These are phyloP conservation scores for Sander vitreus DNA, from an alignment of 2,113 vertebrate genomes.

Conservation along the genomic window DNA sequence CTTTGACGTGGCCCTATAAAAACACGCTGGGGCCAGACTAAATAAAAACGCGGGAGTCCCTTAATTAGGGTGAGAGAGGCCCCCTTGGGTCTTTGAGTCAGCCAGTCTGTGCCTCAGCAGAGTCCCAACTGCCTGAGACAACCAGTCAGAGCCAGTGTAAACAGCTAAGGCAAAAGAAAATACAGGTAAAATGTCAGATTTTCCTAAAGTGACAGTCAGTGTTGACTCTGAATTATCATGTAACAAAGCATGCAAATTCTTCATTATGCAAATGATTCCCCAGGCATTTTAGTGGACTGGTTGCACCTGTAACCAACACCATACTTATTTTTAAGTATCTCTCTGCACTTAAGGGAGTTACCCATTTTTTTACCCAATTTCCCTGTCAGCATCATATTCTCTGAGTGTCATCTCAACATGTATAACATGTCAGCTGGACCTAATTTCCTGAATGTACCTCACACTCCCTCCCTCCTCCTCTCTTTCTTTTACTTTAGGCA, in stretches of 20 bases:
- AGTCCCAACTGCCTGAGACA: conserved; percentile 9
- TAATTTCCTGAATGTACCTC: background rate
- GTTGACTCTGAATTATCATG: conserved; percentile 5
- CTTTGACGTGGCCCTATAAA: conserved; percentile 32
- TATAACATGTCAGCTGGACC: background rate
- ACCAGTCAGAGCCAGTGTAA: conserved; percentile 13
- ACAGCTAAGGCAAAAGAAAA: background rate
- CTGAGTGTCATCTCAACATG: background rate
- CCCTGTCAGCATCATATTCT: background rate
- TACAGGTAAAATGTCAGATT: conserved; percentile 1
- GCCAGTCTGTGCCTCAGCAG: background rate
- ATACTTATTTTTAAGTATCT: background rate
- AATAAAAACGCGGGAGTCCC: conserved; percentile 56
- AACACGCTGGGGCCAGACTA: conserved; percentile 34
- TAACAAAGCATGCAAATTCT: conserved; percentile 16
- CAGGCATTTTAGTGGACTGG: background rate
- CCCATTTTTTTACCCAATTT: background rate
- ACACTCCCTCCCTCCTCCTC: background rate
- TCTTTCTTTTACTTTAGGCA: conserved; percentile 74
- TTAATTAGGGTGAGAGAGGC: conserved; percentile 69
- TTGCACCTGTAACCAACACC: background rate
- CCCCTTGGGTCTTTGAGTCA: conserved; percentile 63
- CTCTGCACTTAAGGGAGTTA: background rate
- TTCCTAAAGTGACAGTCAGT: conserved; percentile 26
- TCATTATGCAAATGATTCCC: background rate